phyloP scores from a whole-genome alignment of 1,140 invertebrate species.

The Ericerus pela region DNA sequence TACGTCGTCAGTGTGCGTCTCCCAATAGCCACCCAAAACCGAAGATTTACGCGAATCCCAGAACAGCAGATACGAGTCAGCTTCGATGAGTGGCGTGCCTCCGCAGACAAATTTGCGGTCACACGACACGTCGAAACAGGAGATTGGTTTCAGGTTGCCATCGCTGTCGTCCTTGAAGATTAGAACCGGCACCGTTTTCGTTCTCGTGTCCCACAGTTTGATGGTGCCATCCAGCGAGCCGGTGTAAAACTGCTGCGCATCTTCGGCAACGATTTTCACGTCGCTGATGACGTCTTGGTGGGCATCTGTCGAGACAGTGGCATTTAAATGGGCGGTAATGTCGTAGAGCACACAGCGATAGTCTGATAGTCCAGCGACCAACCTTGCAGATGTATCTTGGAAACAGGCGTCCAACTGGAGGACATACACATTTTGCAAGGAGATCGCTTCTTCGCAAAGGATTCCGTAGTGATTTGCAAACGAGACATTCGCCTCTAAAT shows the following conservation, averaged over 20 bases:
- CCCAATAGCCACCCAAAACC: constrained; percentile 67
- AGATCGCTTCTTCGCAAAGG: background rate
- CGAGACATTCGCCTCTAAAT: background rate
- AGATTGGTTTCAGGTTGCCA: constrained; percentile 38
- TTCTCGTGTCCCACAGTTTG: constrained; percentile 47
- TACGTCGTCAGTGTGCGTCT: constrained; percentile 71
- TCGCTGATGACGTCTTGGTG: constrained; percentile 37
- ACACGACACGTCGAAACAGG: constrained; percentile 59
- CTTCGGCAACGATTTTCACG: constrained; percentile 41
- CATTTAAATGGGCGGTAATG: constrained; percentile 29
- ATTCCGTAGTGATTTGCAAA: background rate
- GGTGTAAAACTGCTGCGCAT: constrained; percentile 44
- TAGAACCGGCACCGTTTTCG: constrained; percentile 35
- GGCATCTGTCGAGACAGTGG: constrained; percentile 29
- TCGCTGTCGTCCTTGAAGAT: constrained; percentile 41
- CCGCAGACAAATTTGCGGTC: constrained; percentile 55
- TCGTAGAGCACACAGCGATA: constrained; percentile 32
- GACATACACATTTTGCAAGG: background rate
- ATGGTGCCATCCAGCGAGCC: constrained; percentile 41
- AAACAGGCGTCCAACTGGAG: background rate
- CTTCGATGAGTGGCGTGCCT: constrained; percentile 53
- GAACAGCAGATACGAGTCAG: constrained; percentile 62
- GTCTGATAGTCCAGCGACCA: constrained; percentile 30
- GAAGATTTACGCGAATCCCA: constrained; percentile 57
- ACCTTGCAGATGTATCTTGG: constrained; percentile 15